These are phyloP conservation scores for Anniella stebbinsi DNA, from an alignment of 2,797 vertebrate genomes.

Conservation along the genomic window DNA sequence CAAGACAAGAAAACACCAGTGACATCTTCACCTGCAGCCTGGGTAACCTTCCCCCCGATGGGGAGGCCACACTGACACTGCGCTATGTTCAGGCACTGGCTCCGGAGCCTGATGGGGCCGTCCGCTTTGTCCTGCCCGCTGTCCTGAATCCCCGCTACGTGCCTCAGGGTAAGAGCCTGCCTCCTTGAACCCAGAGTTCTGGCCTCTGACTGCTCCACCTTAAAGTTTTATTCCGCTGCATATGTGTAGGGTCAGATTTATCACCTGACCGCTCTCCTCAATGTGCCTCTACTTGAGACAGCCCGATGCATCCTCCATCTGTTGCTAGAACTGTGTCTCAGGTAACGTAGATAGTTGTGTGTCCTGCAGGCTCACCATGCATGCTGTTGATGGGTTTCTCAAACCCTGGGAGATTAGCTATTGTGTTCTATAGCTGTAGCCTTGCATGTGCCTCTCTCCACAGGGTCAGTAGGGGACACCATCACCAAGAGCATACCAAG, in stretches of 20 bases:
- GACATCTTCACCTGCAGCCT: slow-evolving; percentile 80
- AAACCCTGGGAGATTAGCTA: too few relatives aligned
- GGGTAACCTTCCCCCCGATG: slow-evolving; percentile 82
- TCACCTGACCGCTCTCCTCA: neutral
- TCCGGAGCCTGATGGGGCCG: slow-evolving; percentile 80
- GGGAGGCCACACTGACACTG: slow-evolving; percentile 82
- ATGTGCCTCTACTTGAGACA: neutral
- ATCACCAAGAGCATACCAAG: slow-evolving; percentile 25
- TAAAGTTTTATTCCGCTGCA: neutral
- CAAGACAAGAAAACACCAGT: slow-evolving; percentile 80
- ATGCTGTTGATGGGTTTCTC: neutral
- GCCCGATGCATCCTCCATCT: neutral
- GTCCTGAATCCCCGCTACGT: slow-evolving; percentile 86
- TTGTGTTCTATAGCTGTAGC: too few relatives aligned
- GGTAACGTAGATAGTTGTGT: too few relatives aligned
- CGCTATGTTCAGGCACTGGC: slow-evolving; percentile 84
- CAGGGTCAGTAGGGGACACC: slow-evolving; percentile 26
- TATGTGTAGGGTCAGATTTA: neutral
- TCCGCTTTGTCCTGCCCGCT: slow-evolving; percentile 85
- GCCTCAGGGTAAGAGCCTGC: slow-evolving; percentile 73
- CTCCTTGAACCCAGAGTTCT: neutral
- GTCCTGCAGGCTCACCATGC: neutral
- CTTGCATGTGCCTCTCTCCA: neutral
- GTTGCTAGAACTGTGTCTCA: neutral
- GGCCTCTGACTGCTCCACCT: neutral